A percentile compares a stretch with the other conserved stretches of the same genome.
phyloP scores from a whole-genome alignment of 37 sponge, comb jelly and placozoan species.

The Ephydatia muelleri region DNA sequence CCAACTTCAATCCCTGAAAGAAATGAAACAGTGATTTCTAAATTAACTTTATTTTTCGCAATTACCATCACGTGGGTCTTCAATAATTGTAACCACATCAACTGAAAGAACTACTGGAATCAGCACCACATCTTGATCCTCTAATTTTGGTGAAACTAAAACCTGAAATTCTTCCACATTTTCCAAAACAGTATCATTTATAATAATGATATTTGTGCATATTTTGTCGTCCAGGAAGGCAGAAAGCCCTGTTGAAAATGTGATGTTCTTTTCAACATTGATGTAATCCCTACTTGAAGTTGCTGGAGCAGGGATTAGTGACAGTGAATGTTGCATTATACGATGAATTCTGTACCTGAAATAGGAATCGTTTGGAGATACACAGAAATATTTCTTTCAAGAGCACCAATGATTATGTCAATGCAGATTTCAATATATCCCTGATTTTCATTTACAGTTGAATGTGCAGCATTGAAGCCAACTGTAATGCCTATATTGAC shows the following conservation, averaged over 20 bases:
- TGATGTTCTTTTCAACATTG: background rate
- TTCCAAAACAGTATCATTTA: background rate
- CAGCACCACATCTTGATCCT: background rate
- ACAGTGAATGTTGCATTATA: too few relatives aligned
- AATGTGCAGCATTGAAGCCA: background rate
- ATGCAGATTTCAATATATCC: background rate
- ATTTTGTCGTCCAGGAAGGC: background rate
- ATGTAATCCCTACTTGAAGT: background rate
- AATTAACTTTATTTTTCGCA: background rate
- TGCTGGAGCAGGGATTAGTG: background rate
- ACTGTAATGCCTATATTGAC: background rate
- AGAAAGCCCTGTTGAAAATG: background rate
- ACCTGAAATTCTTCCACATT: background rate
- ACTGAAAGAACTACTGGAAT: background rate
- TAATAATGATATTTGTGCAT: background rate
- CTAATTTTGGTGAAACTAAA: background rate
- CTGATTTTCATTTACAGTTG: background rate
- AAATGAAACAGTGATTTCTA: background rate
- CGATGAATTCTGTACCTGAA: background rate
- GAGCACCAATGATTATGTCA: background rate
- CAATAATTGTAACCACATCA: background rate
- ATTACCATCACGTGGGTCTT: background rate
- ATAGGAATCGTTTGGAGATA: background rate
- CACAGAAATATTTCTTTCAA: background rate
- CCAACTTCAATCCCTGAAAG: background rate